Evolutionary conservation across 2,888 invertebrate species (phyloP).

Genomic region (Caenorhabditis doughertyi): DNA sequence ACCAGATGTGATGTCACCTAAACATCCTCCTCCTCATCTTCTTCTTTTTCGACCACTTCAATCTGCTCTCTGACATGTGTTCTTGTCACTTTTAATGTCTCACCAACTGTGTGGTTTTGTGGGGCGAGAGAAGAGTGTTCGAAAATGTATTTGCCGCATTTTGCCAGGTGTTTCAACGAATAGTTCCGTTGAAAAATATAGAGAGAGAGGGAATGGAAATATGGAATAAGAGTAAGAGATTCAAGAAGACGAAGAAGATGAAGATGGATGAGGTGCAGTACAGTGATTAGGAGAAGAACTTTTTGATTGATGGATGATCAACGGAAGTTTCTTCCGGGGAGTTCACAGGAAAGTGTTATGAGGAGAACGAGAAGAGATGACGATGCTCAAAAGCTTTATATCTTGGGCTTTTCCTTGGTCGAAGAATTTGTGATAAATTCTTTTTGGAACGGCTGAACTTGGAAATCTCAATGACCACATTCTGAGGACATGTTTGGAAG

Average conservation of each 20-base stretch:
- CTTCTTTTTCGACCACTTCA: constrained; percentile 14
- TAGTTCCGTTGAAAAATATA: not conserved
- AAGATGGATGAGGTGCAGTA: constrained; percentile 47
- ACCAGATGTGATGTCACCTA: constrained; percentile 41
- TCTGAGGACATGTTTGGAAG: too few species aligned
- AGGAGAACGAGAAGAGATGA: not conserved
- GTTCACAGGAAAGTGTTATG: constrained; percentile 1
- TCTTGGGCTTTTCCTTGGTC: too few species aligned
- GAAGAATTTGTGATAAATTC: too few species aligned
- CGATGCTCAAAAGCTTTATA: too few species aligned
- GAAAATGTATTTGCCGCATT: constrained; percentile 18
- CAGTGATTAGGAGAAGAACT: constrained; percentile 35
- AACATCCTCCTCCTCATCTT: constrained; percentile 5
- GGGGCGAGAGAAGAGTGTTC: constrained; percentile 17
- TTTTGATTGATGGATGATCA: constrained; percentile 40
- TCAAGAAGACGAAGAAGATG: constrained; percentile 14
- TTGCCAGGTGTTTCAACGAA: constrained; percentile 45
- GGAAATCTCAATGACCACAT: too few species aligned
- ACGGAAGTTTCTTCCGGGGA: not conserved
- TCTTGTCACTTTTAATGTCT: constrained; percentile 33
- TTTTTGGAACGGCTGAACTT: too few species aligned
- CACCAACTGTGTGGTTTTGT: not conserved
- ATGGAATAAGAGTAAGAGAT: not conserved
- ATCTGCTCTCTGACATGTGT: constrained; percentile 20
- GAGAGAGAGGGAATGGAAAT: not conserved